These are phyloP conservation scores for Crenuchus spilurus DNA, from an alignment of 2,797 vertebrate species.

Conservation along the genomic window DNA sequence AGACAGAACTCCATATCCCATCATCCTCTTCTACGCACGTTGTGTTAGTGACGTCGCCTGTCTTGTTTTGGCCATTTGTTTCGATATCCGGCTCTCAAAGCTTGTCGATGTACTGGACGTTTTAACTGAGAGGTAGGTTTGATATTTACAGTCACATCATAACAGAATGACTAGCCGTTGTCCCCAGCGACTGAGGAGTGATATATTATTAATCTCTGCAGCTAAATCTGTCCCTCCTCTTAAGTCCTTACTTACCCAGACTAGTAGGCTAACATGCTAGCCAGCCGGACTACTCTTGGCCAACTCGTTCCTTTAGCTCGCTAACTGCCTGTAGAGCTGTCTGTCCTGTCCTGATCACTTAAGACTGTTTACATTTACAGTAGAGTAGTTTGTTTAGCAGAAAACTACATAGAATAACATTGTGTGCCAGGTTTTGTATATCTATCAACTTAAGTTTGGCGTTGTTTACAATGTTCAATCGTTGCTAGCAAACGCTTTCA, in stretches of 20 bases:
- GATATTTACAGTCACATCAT: not conserved
- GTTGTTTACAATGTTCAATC: slow-evolving; percentile 9
- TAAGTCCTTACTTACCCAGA: not conserved
- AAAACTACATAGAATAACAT: not conserved
- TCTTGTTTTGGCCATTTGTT: slow-evolving; percentile 81
- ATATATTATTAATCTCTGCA: not conserved
- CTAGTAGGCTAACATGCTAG: slow-evolving; percentile 37
- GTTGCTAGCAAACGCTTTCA: not conserved
- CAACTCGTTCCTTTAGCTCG: not conserved
- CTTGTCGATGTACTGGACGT: slow-evolving; percentile 38
- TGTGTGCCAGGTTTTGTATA: too few species aligned
- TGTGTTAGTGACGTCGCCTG: slow-evolving; percentile 35
- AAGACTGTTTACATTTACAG: not conserved
- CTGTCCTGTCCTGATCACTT: not conserved
- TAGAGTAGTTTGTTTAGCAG: not conserved
- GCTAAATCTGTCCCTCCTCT: not conserved
- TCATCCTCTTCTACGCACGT: not conserved
- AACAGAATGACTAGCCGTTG: not conserved
- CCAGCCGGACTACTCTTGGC: slow-evolving; percentile 9
- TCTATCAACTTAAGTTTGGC: not conserved
- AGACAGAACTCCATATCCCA: slow-evolving; percentile 40
- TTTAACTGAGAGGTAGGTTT: slow-evolving; percentile 51
- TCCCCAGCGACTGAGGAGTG: not conserved
- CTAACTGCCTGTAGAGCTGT: not conserved
- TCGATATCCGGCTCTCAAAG: slow-evolving; percentile 69